These are phyloP conservation scores for Kradibia gibbosae DNA, from an alignment of 1,140 invertebrate genomes.

Conservation along the genomic window DNA sequence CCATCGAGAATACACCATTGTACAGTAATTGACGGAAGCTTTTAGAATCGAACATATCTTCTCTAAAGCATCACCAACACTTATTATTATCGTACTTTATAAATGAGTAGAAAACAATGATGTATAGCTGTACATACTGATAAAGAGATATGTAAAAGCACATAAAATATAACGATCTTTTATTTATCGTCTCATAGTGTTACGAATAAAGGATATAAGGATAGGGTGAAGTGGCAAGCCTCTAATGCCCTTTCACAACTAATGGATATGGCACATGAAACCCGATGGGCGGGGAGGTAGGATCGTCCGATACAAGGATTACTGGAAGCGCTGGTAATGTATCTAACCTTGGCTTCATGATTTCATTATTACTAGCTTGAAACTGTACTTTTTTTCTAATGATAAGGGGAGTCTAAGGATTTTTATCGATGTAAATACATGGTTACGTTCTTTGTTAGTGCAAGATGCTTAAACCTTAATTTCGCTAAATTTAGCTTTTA, in stretches of 20 bases:
- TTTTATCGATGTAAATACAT: neutral
- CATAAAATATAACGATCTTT: slow-evolving; percentile 56
- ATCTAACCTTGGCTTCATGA: neutral
- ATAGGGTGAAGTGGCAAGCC: neutral
- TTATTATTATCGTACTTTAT: slow-evolving; percentile 36
- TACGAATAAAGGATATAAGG: slow-evolving; percentile 53
- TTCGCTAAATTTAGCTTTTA: neutral
- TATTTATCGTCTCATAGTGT: slow-evolving; percentile 57
- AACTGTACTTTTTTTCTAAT: neutral
- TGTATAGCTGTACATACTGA: neutral
- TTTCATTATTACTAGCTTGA: neutral
- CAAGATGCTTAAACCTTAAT: neutral
- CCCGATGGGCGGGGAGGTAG: neutral
- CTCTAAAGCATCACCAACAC: neutral
- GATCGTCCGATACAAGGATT: neutral
- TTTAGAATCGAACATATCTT: neutral
- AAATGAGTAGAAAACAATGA: slow-evolving; percentile 55
- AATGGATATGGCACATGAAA: neutral
- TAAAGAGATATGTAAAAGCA: neutral
- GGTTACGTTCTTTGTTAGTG: neutral
- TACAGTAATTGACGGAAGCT: neutral
- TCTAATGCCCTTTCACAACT: slow-evolving; percentile 35
- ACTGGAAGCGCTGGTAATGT: neutral
- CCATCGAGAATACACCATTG: slow-evolving; percentile 26
- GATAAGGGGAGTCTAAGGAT: neutral